Base-by-base conservation (phyloP, 2,113 vertebrate species). In the Ivindomyrus marchei region DNA sequence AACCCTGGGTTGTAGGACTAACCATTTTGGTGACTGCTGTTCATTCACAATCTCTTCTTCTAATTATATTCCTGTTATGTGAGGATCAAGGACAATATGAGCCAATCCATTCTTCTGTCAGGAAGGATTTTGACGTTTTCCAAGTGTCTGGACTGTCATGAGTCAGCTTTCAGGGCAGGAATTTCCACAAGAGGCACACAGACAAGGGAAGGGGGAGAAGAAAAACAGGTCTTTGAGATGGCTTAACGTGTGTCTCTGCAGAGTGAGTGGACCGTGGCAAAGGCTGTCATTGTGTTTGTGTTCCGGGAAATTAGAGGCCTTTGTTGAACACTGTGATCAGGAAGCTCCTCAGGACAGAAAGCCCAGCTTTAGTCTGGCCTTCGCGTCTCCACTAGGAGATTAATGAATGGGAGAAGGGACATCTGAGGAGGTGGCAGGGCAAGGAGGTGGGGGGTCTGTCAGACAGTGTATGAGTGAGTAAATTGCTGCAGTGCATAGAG, bases 251-350 rank as follows among this genome's bases (percentile, higher is more conserved):
- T 39, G 36, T 47, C 87, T 42, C 42, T 46, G 36, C 21, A n/a
- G 87, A 53, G 53, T 6, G 52, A 21, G 17, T 47, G 31, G 50
- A 53, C 52, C 39, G n/a, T 58, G 27, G 46, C 17, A 17, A 56
- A 58, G 56, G 9, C 56, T 88, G 53, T 88, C 36, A 66, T 62
- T 88, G 88, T 89, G 70, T 52, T 83, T 52, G 83, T 89, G 46
- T 80, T 49, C 74, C 74, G 46, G 62, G 42, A 89, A 80, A 89
- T 89, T 62, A 89, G 46, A 77, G 66, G 88, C 62, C 49, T 89
- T 74, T 17, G 27, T 24, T 83, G 74, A 89, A 89, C 39, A 84
- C 74, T 80, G 88, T 89, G 74, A 89, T 89, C 74, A 89, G 74
- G 74, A 80, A 66, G 83, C 49, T 83, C 42, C 50, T 89, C 31